Base-by-base conservation (phyloP, 2,113 vertebrate species). In the Otocyon megalotis region DNA sequence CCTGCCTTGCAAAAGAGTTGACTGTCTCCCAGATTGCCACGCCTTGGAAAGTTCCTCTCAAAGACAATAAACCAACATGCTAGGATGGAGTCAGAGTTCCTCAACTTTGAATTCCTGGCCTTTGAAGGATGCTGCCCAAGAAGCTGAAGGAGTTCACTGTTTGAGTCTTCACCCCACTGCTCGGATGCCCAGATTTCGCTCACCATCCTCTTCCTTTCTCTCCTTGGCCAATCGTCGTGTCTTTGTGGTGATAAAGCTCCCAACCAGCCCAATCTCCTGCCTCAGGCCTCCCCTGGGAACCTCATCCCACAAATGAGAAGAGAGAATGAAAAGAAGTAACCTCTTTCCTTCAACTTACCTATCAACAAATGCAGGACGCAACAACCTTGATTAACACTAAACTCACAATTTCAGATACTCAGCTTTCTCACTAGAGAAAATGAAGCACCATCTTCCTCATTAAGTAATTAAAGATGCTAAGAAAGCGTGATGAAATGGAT, bases 331-430 rank as follows among this genome's bases (percentile, higher is more conserved):
- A 83, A 79, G 24, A 58, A 37, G 15, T 15, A 8, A 94, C 54
- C 11, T 93, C 35, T 65, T 22, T 81, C 37, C 56, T 8, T 67
- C 62, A 65, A 28, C 17, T 67, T 69, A 69, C 5, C 19, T 28
- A 60, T 83, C 79, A 65, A 84, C 48, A 93, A 67, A 95, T 63
- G 81, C 35, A 97, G 48, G 82, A 97, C 53, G 17, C 62, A 86
- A 83, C 17, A 93, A 8, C 13, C 24, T 77, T 81, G 8, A 79
- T 35, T 67, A 96, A 85, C 4, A 37, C 20, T 67, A 30, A 89
- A 28, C 80, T 96, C 63, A 69, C 30, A 89, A 84, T 67, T 93
- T 95, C 80, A 86, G 56, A 58, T 62, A 50, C 4, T 86, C 35
- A 10, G 8, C 60, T 94, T 96, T 32, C 71, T 96, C 24, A 35